Evolutionary conservation across 2,797 vertebrate species (phyloP).

Genomic region (Taenioides sp.): DNA sequence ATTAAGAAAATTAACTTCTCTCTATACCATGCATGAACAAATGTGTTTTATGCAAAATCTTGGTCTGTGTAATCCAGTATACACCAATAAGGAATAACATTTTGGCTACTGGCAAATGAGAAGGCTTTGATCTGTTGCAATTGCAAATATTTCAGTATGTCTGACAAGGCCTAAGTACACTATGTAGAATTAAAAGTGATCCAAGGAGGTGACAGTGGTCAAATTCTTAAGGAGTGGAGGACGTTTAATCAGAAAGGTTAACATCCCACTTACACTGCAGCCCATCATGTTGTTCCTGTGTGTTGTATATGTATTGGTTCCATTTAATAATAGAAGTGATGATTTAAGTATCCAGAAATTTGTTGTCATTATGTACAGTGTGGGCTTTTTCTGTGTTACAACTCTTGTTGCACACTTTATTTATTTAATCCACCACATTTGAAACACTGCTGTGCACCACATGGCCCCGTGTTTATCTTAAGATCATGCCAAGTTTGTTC

Average conservation of each 20-base stretch:
- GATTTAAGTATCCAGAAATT: constrained; percentile 43
- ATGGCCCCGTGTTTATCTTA: constrained; percentile 34
- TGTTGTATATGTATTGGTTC: constrained; percentile 10
- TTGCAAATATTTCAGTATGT: neutral
- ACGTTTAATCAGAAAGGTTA: neutral
- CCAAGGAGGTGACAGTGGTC: neutral
- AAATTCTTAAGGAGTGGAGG: neutral
- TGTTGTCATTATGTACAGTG: constrained; percentile 47
- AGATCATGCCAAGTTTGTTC: constrained; percentile 24
- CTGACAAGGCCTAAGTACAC: neutral
- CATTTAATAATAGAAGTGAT: constrained; percentile 25
- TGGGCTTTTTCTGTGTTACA: constrained; percentile 53
- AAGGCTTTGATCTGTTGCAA: neutral
- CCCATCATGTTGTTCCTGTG: neutral
- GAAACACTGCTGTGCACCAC: constrained; percentile 47
- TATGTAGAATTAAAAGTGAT: neutral
- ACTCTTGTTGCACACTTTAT: constrained; percentile 14
- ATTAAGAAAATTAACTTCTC: neutral
- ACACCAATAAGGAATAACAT: constrained; percentile 5
- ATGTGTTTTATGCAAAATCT: constrained; percentile 40
- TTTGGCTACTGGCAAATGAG: neutral
- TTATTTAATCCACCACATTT: constrained; percentile 24
- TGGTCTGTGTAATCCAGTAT: constrained; percentile 30
- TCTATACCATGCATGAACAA: constrained; percentile 37
- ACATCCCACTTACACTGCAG: neutral